These are phyloP conservation scores for Drosophila burlai DNA, from an alignment of 1,140 invertebrate genomes.

Conservation along the genomic window DNA sequence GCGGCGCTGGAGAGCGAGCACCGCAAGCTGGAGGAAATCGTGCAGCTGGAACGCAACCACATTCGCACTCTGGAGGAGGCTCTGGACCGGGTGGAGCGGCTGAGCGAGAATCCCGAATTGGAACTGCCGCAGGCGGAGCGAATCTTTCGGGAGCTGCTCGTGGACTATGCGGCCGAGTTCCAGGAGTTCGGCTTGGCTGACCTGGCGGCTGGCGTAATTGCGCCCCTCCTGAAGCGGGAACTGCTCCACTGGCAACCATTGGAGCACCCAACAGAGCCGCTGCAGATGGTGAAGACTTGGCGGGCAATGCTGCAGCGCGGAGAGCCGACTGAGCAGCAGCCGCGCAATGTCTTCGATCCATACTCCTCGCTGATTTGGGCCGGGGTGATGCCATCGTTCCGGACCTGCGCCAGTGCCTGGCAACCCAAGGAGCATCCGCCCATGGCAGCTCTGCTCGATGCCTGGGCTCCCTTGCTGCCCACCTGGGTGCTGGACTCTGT, in stretches of 20 bases:
- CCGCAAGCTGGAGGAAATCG: slow-evolving; percentile 89
- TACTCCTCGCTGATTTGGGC: slow-evolving; percentile 95
- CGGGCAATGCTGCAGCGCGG: slow-evolving; percentile 87
- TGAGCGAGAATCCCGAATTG: slow-evolving; percentile 88
- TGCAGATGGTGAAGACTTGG: slow-evolving; percentile 91
- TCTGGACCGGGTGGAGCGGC: slow-evolving; percentile 89
- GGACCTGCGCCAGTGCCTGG: slow-evolving; percentile 87
- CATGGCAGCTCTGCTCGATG: slow-evolving; percentile 92
- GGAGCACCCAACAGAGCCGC: slow-evolving; percentile 87
- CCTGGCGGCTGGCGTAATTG: slow-evolving; percentile 89
- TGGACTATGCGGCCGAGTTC: slow-evolving; percentile 85
- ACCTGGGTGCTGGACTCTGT: slow-evolving; percentile 94
- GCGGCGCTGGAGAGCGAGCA: slow-evolving; percentile 93
- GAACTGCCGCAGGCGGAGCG: slow-evolving; percentile 90
- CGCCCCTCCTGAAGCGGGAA: slow-evolving; percentile 89
- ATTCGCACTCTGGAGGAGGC: slow-evolving; percentile 91
- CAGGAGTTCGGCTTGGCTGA: slow-evolving; percentile 88
- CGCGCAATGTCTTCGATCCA: slow-evolving; percentile 88
- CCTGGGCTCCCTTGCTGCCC: slow-evolving; percentile 93
- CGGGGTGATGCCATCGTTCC: slow-evolving; percentile 92
- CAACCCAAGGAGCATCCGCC: slow-evolving; percentile 90
- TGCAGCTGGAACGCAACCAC: slow-evolving; percentile 91
- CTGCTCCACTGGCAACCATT: slow-evolving; percentile 92
- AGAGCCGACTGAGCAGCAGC: slow-evolving; percentile 67
- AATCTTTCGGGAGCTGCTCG: slow-evolving; percentile 91